A percentile compares a stretch with the other conserved stretches of the same genome.
phyloP scores from a whole-genome alignment of 2,888 invertebrate genomes.

The Drosophila meridiana region DNA sequence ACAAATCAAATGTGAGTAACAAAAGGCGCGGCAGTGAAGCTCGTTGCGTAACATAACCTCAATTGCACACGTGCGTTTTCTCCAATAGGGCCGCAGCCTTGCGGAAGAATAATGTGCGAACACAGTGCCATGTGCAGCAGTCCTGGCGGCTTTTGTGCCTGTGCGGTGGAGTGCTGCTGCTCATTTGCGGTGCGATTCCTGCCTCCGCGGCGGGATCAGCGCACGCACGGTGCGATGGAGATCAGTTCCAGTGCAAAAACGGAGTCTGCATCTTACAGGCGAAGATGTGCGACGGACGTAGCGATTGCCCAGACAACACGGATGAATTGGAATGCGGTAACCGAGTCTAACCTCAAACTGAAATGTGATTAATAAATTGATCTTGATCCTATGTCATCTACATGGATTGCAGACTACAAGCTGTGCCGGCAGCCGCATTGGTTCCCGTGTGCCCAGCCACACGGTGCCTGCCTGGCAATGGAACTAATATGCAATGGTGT shows the following conservation, averaged over 20 bases:
- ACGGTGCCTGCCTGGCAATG: constrained; percentile 89
- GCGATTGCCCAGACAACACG: constrained; percentile 82
- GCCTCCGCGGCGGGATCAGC: constrained; percentile 57
- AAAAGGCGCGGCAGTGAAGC: not conserved
- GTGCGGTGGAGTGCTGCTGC: constrained; percentile 55
- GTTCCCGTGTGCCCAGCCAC: constrained; percentile 83
- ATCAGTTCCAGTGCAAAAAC: constrained; percentile 86
- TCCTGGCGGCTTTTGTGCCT: constrained; percentile 43
- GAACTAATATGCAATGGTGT: constrained; percentile 90
- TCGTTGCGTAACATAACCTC: constrained; percentile 46
- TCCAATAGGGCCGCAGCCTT: constrained; percentile 35
- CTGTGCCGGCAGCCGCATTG: constrained; percentile 83
- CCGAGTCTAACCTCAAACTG: constrained; percentile 26
- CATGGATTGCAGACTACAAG: constrained; percentile 68
- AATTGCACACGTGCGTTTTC: constrained; percentile 49
- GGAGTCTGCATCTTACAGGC: constrained; percentile 82
- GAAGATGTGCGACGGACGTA: constrained; percentile 83
- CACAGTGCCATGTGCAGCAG: constrained; percentile 35
- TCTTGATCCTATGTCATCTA: not conserved
- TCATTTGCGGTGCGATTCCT: constrained; percentile 67
- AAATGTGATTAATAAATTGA: constrained; percentile 21
- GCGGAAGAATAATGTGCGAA: constrained; percentile 49
- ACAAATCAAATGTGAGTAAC: constrained; percentile 51
- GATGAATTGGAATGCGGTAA: constrained; percentile 84
- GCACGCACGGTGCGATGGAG: constrained; percentile 79